A percentile compares a stretch with the other conserved stretches of the same genome.
These are phyloP conservation scores for Phoeniculus purpureus DNA, from an alignment of 2,797 vertebrate genomes.

Conservation along the genomic window DNA sequence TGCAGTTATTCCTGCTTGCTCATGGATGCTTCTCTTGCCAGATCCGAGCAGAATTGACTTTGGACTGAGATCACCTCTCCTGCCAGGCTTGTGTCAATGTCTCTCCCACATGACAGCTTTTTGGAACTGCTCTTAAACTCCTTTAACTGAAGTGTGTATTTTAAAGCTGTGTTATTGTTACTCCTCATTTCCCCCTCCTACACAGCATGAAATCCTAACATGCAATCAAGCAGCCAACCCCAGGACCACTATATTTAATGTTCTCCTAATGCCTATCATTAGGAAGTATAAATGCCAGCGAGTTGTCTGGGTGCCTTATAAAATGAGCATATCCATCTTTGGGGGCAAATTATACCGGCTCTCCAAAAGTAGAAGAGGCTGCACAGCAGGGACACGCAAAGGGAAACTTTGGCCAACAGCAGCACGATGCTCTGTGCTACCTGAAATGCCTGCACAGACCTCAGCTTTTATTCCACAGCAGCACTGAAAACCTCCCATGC, in stretches of 20 bases:
- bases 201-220: constrained; percentile 10
- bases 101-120: neutral
- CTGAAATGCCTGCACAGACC: constrained; percentile 4
- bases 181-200: constrained; percentile 14
- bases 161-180: constrained; percentile 21
- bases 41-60: neutral
- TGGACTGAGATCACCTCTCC: neutral
- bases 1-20: neutral
- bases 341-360: neutral
- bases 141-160: neutral
- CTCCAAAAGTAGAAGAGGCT: neutral
- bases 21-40: neutral
- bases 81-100: neutral
- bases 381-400: neutral
- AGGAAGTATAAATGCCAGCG: constrained; percentile 27
- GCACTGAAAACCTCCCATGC: constrained; percentile 23
- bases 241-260: constrained; percentile 30
- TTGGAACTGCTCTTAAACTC: neutral
- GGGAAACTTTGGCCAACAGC: neutral
- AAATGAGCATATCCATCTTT: constrained; percentile 5
- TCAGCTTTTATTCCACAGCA: neutral
- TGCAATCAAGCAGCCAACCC: constrained; percentile 15
- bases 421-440: neutral
- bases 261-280: constrained; percentile 36
- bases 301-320: constrained; percentile 7